Base-by-base conservation (phyloP, 2,113 vertebrate species). In the Forbesichthys papilliferus region DNA sequence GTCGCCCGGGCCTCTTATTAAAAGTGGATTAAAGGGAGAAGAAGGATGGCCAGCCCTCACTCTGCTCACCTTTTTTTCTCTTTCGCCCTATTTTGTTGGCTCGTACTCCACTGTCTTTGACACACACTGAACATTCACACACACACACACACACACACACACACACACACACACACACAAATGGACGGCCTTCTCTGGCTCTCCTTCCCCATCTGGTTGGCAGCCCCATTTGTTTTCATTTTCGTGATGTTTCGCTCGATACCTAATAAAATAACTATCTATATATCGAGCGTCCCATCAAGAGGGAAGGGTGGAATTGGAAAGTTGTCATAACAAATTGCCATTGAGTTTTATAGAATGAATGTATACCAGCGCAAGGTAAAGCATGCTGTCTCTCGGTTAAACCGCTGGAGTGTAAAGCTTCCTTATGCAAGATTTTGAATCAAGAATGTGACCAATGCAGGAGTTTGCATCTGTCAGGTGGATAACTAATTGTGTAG, bases 161-260 rank as follows among this genome's bases (percentile, higher is more conserved):
- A 63, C 46, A 48, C 48, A 33, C 49, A 53, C 48, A 64, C 48
- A 49, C 8, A 13, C 9, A 16, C 42, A 48, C 2, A 27, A n/a
- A 55, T 12, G 49, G 58, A 42, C 13, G 61, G 62, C 52, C 51
- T 13, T 36, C 75, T 52, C 57, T 52, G 20, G 20, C 63, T 20
- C 77, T 76, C 62, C 54, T 36, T 70, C 76, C 53, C 78, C 57
- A 57, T 82, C 66, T 58, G 75, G 73, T 65, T 88, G 87, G 87
- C 86, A 89, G 80, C 74, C 79, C 73, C 89, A 91, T 91, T 91
- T 91, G 84, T 91, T 91, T 88, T 87, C 81, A 91, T 92, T 90
- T 88, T 72, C 68, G 65, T 65, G 73, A 88, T 73, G 86, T 82
- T 91, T 82, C 74, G 81, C 81, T 90, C 82, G 74, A 87, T 90